Evolutionary conservation across 2,888 invertebrate genomes (phyloP), one percentile per base, ranked within the genome.

Genomic region (Lottia scabra): DNA sequence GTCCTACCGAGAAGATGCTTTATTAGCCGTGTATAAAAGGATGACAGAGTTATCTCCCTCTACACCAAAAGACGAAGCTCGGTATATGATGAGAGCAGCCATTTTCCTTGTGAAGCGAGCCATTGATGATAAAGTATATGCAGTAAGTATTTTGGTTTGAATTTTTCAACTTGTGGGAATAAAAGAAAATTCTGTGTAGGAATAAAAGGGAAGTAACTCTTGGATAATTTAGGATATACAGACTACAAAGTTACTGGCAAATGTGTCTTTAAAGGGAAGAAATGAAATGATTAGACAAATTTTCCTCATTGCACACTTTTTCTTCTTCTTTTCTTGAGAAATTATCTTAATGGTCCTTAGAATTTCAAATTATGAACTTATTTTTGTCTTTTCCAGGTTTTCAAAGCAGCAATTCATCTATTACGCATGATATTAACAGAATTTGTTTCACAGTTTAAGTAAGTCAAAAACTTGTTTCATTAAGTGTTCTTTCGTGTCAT

Each of bases 41-140:
- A 82, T 89, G 83, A 78, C 81, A 65, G 85, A 87, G 43, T 71
- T 84, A 65, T 73, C 84, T 0, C 43, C 78, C 0, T 73, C 80
- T 5, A 76, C 81, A 1, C 76, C 83, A n/a, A 86, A 85, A 72
- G 89, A 89, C 12, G 89, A 88, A 38, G 84, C 87, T 8, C 83
- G 83, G 63, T 70, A 78, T 13, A 81, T 85, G 77, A 71, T 90
- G 74, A 74, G 87, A 63, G 89, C 89, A 16, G 83, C 88, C 23
- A 78, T 86, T 43, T 87, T 88, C 72, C 83, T 89, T 10, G 79
- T 87, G 43, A 85, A 86, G 64, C 80, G 84, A 72, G 85, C 85
- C 44, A 83, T 89, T 63, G 87, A 87, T 73, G 89, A 89, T 76
- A 87, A 89, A 80, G 89, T 89, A 16, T 85, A 84, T 77, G 84